A percentile compares a stretch with the other conserved stretches of the same genome.
These are phyloP conservation scores for Doryteuthis pealeii DNA, from an alignment of 1,140 invertebrate species.

Conservation along the genomic window DNA sequence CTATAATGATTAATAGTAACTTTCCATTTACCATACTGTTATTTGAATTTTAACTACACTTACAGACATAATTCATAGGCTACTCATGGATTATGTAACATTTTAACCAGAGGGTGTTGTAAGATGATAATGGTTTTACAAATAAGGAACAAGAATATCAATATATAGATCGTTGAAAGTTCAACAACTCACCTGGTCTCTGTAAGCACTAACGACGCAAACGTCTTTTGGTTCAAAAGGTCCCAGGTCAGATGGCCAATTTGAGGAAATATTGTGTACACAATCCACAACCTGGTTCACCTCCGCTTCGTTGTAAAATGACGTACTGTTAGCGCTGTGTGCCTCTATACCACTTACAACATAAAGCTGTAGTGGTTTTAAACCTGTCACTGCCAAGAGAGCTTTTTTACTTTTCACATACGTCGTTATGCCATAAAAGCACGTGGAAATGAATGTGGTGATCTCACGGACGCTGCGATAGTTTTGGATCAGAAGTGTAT, in stretches of 20 bases:
- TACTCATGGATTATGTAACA: no score
- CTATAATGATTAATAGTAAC: no score
- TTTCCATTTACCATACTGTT: no score
- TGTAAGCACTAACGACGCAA: constrained; percentile 80
- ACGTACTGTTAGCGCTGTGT: constrained; percentile 74
- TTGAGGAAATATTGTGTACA: constrained; percentile 69
- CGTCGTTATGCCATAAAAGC: constrained; percentile 74
- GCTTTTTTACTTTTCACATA: constrained; percentile 39
- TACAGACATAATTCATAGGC: no score
- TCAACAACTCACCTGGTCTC: constrained; percentile 73
- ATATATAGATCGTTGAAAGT: no score
- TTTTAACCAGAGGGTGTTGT: no score
- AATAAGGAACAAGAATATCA: no score
- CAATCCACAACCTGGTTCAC: constrained; percentile 76
- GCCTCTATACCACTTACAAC: constrained; percentile 76
- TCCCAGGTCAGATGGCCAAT: constrained; percentile 77
- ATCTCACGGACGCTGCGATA: constrained; percentile 83
- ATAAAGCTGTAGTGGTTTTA: constrained; percentile 76
- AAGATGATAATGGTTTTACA: no score
- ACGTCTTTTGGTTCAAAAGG: constrained; percentile 73
- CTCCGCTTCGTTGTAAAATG: constrained; percentile 81
- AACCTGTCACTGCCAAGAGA: constrained; percentile 39
- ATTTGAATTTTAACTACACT: no score
- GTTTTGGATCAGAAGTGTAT: constrained; percentile 68
- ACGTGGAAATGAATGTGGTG: constrained; percentile 75